Evolutionary conservation across 2,888 invertebrate genomes (phyloP), one percentile per base, ranked within the genome.

Genomic region (Latheticus oryzae): DNA sequence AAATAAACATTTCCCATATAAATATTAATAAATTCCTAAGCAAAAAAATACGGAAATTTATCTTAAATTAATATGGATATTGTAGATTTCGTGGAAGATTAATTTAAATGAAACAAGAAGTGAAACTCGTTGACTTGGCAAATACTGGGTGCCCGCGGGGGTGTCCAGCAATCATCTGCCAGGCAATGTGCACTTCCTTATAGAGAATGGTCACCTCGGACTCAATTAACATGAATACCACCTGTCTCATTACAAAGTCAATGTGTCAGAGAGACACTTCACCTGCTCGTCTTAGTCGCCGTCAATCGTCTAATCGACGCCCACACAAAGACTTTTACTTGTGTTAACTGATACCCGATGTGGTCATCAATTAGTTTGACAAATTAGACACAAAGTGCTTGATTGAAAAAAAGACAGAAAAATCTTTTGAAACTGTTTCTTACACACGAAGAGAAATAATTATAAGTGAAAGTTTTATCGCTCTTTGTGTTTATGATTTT

Each of bases 151-250:
- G 73, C 73, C 73, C 69, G 69, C 71, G 74, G 73, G 73, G 73
- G 74, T 71, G 73, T 73, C 68, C n/a, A n/a, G n/a, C 65, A 64
- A 66, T 75, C 74, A 73, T 73, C 74, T 73, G 74, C 72, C 70
- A 63, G 66, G 69, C 73, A 73, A 74, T 73, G 75, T 73, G 75
- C 71, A 73, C 67, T 72, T 73, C 72, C 72, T 73, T 73, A 73
- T 71, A 72, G 66, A 70, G 72, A 68, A 64, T 71, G 72, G 72
- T 73, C 73, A 72, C 69, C 69, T 72, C 71, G 64, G 61, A 63
- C 66, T 71, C 73, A 72, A 73, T 73, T 73, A 74, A 73, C 72
- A 70, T 69, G 66, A 64, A 62, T 61, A 60, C 69, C 73, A 72
- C 69, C 73, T 73, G 72, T 72, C 70, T 68, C 69, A 72, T 72